Evolutionary conservation across 2,113 vertebrate genomes (phyloP), one percentile per base, ranked within the genome.

Genomic region (Numida meleagris): DNA sequence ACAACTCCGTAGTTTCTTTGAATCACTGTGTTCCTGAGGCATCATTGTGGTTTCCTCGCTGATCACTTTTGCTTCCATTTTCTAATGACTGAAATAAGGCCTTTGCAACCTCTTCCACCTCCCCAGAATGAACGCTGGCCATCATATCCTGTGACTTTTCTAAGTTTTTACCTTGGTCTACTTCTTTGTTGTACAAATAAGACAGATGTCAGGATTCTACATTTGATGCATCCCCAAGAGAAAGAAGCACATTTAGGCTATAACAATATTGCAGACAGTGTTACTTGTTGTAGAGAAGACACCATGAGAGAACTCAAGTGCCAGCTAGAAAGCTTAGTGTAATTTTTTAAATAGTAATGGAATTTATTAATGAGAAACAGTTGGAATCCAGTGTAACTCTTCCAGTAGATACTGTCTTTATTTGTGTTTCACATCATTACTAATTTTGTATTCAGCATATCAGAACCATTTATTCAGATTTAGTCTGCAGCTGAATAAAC

Each of bases 381-480:
- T 67, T 93, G 51, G 34, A 80, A 31, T 42, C 21, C 63, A 81
- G 58, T 58, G 63, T 72, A 85, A 90, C 38, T 88, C n/a, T 78
- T 81, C 80, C 77, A 93, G 70, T 40, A 94, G 86, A 92, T 84
- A 92, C 84, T 95, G 90, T 86, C 62, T 8, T 85, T 80, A 89
- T 1, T 9, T 90, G 80, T 67, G 77, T 94, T 96, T 90, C 92
- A 73, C 82, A 94, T 96, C 92, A 91, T 57, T 71, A 66, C 86
- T 91, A 82, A 91, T 62, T 96, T 95, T 86, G 46, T 43, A 94
- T 95, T 95, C 82, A 68, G 79, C 50, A 27, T 63, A 78, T 59
- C 79, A 95, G 67, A 63, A 61, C 71, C 62, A 94, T 96, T 96
- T 96, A 96, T 95, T 96, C 91, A 75, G 70, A 72, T 75, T 92